Evolutionary conservation across 2,888 invertebrate genomes (phyloP).

Genomic region (Tipula helvola): DNA sequence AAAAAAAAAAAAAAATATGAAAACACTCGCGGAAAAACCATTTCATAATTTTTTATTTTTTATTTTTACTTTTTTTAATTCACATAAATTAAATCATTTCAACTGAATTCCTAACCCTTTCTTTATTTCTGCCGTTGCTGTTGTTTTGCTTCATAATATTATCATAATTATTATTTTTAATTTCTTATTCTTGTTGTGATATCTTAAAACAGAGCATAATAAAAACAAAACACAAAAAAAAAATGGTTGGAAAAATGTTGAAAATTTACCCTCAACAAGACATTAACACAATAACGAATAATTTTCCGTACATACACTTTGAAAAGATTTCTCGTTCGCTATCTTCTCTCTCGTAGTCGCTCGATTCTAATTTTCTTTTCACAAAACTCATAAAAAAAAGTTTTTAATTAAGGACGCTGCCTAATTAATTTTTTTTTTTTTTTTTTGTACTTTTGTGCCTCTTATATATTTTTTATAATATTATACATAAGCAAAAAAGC

Average conservation of each 20-base stretch:
- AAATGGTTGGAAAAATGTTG: neutral
- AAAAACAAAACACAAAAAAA: neutral
- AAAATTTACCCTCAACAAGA: neutral
- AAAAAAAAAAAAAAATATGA: neutral
- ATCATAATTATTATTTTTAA: slow-evolving; percentile 4
- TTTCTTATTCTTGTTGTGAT: neutral
- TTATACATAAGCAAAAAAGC: neutral
- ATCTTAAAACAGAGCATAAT: neutral
- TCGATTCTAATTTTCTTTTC: neutral
- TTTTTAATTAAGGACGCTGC: slow-evolving; percentile 4
- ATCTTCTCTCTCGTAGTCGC: neutral
- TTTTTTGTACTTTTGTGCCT: neutral
- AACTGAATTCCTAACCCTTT: neutral
- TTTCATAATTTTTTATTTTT: neutral
- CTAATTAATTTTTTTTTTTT: neutral
- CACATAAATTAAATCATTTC: neutral
- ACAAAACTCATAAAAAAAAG: neutral
- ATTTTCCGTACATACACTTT: neutral
- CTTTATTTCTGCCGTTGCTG: neutral
- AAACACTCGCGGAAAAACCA: neutral
- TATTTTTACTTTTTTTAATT: neutral
- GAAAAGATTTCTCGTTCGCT: neutral
- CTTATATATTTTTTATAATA: neutral
- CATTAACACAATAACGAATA: neutral
- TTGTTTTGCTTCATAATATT: neutral